phyloP scores from a whole-genome alignment of 2,888 invertebrate genomes.

The Timandra comae region DNA sequence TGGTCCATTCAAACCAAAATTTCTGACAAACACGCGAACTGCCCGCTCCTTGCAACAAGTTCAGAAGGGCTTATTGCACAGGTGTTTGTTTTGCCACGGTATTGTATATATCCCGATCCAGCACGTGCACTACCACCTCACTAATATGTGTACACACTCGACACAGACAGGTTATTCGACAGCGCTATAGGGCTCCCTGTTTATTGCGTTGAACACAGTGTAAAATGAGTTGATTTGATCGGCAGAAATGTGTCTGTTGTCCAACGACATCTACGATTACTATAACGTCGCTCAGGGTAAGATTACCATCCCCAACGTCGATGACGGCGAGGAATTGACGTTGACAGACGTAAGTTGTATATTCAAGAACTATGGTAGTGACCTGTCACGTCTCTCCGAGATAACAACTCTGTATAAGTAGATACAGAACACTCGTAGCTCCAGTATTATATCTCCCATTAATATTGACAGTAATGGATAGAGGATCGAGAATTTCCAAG shows the following conservation, averaged over 20 bases:
- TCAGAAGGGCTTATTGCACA: constrained; percentile 62
- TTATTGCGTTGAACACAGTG: constrained; percentile 12
- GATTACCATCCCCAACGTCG: constrained; percentile 94
- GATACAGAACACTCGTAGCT: constrained; percentile 15
- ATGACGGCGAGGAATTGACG: constrained; percentile 94
- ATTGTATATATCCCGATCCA: constrained; percentile 35
- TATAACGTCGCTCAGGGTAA: constrained; percentile 97
- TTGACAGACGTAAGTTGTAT: constrained; percentile 90
- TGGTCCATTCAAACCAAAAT: constrained; percentile 35
- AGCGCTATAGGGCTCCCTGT: constrained; percentile 20
- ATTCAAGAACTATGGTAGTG: constrained; percentile 18
- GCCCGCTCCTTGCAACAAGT: constrained; percentile 68
- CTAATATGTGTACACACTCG: constrained; percentile 45
- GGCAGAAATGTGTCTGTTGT: constrained; percentile 87
- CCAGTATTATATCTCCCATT: neutral
- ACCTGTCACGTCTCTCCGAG: constrained; percentile 21
- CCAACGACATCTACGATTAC: constrained; percentile 95
- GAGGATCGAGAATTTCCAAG: too few species aligned
- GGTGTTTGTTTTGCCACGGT: constrained; percentile 40
- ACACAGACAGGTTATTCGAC: constrained; percentile 31
- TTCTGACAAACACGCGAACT: constrained; percentile 61
- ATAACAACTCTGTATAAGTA: constrained; percentile 21
- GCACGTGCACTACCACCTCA: constrained; percentile 54
- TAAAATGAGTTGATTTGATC: constrained; percentile 45
- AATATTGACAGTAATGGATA: too few species aligned